A percentile compares a stretch with the other conserved stretches of the same genome.
phyloP scores from a whole-genome alignment of 2,888 invertebrate genomes.

The Dastarcus helophoroides region DNA sequence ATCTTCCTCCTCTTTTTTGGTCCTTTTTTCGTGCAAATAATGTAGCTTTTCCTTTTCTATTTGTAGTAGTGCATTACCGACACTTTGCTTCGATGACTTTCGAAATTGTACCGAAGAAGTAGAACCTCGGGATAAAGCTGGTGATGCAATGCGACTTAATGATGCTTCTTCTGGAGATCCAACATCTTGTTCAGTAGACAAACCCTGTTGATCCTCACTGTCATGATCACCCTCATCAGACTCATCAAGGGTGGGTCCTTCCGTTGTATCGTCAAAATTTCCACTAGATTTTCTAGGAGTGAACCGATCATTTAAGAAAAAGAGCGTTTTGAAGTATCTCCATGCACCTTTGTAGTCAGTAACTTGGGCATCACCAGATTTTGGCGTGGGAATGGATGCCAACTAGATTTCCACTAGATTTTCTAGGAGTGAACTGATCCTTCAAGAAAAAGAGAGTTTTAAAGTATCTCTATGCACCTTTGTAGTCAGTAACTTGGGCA shows the following conservation, averaged over 20 bases:
- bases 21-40: constrained; percentile 6
- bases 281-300: neutral
- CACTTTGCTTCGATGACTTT: neutral
- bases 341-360: neutral
- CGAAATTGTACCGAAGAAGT: neutral
- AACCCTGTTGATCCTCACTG: neutral
- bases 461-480: neutral
- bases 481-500: neutral
- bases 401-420: neutral
- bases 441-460: neutral
- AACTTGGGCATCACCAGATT: neutral
- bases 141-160: neutral
- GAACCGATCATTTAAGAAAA: constrained; percentile 4
- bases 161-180: constrained; percentile 1
- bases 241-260: neutral
- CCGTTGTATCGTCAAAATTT: neutral
- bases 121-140: constrained; percentile 1
- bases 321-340: too few relatives aligned
- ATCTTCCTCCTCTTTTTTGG: constrained; percentile 5
- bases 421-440: constrained; percentile 3
- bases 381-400: neutral
- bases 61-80: constrained; percentile 1
- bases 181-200: neutral
- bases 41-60: constrained; percentile 1
- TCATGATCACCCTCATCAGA: neutral